These are phyloP conservation scores for Drosophila orosa DNA, from an alignment of 1,140 invertebrate genomes.

Conservation along the genomic window DNA sequence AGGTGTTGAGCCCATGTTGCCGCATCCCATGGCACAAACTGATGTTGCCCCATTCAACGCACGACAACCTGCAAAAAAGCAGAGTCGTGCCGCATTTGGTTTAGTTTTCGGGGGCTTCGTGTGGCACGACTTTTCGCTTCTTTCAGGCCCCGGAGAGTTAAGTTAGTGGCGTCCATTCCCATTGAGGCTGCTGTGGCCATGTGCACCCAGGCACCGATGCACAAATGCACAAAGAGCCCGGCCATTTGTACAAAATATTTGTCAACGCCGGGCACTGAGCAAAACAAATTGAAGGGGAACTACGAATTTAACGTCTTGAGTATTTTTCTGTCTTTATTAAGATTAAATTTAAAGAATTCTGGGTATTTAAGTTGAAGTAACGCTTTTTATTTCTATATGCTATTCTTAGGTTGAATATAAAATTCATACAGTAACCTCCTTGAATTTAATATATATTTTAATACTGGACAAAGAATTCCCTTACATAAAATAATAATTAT, in stretches of 20 bases:
- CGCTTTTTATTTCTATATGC: neutral
- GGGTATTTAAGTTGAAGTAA: neutral
- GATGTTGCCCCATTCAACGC: conserved; percentile 70
- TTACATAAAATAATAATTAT: neutral
- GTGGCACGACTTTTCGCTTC: conserved; percentile 62
- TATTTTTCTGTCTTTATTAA: no score
- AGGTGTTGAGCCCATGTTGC: conserved; percentile 64
- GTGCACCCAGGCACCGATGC: conserved; percentile 34
- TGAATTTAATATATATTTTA: no score
- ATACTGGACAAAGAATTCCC: neutral
- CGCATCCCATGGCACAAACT: conserved; percentile 66
- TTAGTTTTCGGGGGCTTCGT: conserved; percentile 71
- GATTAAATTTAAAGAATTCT: neutral
- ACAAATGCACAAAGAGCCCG: conserved; percentile 60
- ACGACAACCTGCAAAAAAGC: conserved; percentile 54
- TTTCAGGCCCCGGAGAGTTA: conserved; percentile 34
- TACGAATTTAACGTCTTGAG: neutral
- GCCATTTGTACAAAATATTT: conserved; percentile 55
- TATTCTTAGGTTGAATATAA: neutral
- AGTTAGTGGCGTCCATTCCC: conserved; percentile 20
- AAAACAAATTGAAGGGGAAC: conserved; percentile 20
- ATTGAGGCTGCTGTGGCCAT: conserved; percentile 23
- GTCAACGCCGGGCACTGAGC: conserved; percentile 37
- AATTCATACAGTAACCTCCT: neutral
- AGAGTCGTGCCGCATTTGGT: conserved; percentile 77